phyloP scores from a whole-genome alignment of 2,797 vertebrate species.

The Diplodus sargus region DNA sequence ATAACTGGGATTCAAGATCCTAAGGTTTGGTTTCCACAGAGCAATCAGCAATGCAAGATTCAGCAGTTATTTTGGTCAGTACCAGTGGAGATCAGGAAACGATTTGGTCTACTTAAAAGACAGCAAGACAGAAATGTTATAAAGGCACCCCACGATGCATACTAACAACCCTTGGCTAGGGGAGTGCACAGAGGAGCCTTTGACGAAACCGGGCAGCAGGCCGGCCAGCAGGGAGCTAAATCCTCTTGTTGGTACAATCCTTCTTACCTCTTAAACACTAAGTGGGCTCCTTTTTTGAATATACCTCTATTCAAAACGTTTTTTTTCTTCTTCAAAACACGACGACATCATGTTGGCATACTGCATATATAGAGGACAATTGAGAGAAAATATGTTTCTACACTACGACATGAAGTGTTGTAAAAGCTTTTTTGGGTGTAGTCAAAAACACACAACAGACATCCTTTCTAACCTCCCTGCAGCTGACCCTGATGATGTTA shows the following conservation, averaged over 20 bases:
- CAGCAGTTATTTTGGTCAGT: conserved; percentile 6
- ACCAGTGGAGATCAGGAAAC: conserved; percentile 22
- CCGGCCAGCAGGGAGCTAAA: conserved; percentile 57
- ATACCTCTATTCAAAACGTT: neutral
- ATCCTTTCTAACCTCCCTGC: conserved; percentile 22
- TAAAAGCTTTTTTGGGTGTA: neutral
- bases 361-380: neutral
- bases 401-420: neutral
- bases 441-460: conserved; percentile 23
- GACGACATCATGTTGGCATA: neutral
- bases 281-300: conserved; percentile 29
- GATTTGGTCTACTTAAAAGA: conserved; percentile 31
- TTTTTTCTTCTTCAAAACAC: conserved; percentile 11
- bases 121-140: conserved; percentile 31
- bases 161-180: conserved; percentile 71
- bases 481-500: conserved; percentile 26
- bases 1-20: conserved; percentile 1
- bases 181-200: conserved; percentile 75
- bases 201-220: conserved; percentile 69
- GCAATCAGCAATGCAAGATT: conserved; percentile 12
- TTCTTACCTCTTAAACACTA: conserved; percentile 32
- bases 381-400: neutral
- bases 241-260: conserved; percentile 46
- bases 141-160: conserved; percentile 66
- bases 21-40: conserved; percentile 26